phyloP scores from a whole-genome alignment of 2,797 vertebrate genomes.

The Myotis myotis region DNA sequence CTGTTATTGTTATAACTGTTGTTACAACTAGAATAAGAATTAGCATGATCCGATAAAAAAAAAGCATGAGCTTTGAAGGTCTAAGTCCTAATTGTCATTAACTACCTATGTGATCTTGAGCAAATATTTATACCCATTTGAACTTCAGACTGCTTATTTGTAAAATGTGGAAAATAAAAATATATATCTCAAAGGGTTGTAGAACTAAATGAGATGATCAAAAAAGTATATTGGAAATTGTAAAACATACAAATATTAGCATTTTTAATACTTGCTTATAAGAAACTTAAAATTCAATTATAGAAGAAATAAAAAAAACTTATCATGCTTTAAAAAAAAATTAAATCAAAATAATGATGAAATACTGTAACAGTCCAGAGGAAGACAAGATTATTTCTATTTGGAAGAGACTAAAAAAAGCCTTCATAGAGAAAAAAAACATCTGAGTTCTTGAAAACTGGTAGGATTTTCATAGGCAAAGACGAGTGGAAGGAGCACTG shows the following conservation, averaged over 20 bases:
- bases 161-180: neutral
- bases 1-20: neutral
- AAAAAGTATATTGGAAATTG: neutral
- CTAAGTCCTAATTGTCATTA: neutral
- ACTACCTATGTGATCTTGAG: neutral
- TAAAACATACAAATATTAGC: neutral
- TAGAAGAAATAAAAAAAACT: neutral
- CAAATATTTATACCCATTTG: neutral
- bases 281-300: constrained; percentile 34
- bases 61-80: neutral
- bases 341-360: neutral
- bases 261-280: constrained; percentile 16
- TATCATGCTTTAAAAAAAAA: neutral
- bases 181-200: neutral
- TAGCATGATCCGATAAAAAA: neutral
- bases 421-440: neutral
- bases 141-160: neutral
- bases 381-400: neutral
- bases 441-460: neutral
- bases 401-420: neutral
- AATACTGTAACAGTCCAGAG: neutral
- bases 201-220: constrained; percentile 24
- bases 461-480: neutral
- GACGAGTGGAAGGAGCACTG: neutral
- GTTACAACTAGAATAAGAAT: neutral